Base-by-base conservation (phyloP, 2,888 invertebrate species). In the Synanthedon formicaeformis region DNA sequence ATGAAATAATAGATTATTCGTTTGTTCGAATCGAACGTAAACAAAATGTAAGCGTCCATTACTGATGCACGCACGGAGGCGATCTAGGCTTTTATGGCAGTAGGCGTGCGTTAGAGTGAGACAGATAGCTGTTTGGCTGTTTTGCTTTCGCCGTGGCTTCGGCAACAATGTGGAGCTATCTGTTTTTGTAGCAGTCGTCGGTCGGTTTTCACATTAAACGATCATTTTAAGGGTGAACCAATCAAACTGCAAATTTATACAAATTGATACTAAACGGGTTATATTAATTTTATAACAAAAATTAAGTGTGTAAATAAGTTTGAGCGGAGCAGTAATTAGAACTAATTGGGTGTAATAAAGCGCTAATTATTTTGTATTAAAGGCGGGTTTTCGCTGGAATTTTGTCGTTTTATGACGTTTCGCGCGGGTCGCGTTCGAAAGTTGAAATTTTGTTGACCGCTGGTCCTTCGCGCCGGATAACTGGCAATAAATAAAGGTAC, bases 1-100 rank as follows among this genome's bases (percentile, higher is more conserved):
- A 86, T 86, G 87, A 86, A 87, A 87, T 86, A 87, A 87, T 87
- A 85, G 87, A 86, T 86, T 83, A 86, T 86, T 83, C 85, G 84
- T 85, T 85, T 86, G 87, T 86, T 86, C 82, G 73, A 82, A 83
- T 81, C 80, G 84, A 78, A 82, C 80, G 83, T 86, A 83, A 86
- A 87, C 87, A 85, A 84, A 84, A 79, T 82, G 86, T 83, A 77
- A 80, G 80, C 83, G 77, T 83, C 81, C 78, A 82, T 84, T 81
- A 84, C 75, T 74, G 81, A 80, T 78, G 75, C 75, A 72, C 66
- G 71, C 64, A 64, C 61, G 68, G 66, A 61, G 60, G 60, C 55
- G 66, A 63, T 67, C 57, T 67, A 64, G 60, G 55, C 54, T 52
- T 55, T 59, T 64, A 58, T 53, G 62, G 54, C 52, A 41, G 57